These are phyloP conservation scores for Hemicrepidius hirtus DNA, from an alignment of 2,888 invertebrate genomes.

Conservation along the genomic window DNA sequence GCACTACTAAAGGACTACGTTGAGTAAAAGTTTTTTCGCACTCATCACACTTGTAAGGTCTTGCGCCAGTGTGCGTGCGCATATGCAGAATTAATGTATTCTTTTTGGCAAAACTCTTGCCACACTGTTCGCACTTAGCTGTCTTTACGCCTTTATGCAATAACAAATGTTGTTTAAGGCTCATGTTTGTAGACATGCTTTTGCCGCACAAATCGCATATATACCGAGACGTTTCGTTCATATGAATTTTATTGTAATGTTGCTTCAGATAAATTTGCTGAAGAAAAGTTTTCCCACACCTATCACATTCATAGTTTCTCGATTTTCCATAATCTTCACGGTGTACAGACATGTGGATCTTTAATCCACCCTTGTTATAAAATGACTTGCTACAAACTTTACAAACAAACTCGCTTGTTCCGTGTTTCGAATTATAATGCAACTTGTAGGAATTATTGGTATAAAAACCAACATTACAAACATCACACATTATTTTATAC, in stretches of 20 bases:
- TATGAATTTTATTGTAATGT: background rate
- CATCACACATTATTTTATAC: background rate
- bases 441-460: background rate
- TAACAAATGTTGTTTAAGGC: conserved; percentile 66
- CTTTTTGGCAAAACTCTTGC: conserved; percentile 64
- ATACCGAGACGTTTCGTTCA: conserved; percentile 36
- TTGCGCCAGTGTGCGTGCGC: conserved; percentile 69
- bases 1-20: conserved; percentile 49
- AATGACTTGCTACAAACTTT: conserved; percentile 62
- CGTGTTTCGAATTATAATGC: conserved; percentile 12
- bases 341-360: conserved; percentile 62
- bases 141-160: conserved; percentile 68
- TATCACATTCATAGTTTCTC: conserved; percentile 48
- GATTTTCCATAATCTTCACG: conserved; percentile 48
- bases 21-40: conserved; percentile 66
- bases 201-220: conserved; percentile 66
- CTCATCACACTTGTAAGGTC: conserved; percentile 64
- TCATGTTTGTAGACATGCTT: conserved; percentile 61
- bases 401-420: conserved; percentile 56
- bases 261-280: background rate
- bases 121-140: conserved; percentile 65
- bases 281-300: background rate
- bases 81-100: conserved; percentile 66
- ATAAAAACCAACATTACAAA: conserved; percentile 14
- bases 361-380: conserved; percentile 61